These are phyloP conservation scores for Microctenopoma stevenorrisi DNA, from an alignment of 2,797 vertebrate genomes.

Conservation along the genomic window DNA sequence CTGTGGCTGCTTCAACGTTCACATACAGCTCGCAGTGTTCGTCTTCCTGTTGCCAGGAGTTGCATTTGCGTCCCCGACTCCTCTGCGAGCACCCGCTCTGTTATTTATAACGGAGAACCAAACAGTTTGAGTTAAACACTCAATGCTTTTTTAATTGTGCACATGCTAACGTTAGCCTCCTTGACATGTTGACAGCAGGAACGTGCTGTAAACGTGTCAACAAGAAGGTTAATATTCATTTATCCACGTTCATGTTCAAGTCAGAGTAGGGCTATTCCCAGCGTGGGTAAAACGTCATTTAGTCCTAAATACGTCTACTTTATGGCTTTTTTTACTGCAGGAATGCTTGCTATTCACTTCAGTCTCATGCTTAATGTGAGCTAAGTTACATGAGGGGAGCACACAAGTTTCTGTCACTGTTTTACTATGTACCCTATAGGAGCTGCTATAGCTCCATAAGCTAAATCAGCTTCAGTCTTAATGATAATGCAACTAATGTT, in stretches of 20 bases:
- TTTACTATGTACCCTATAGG: not conserved
- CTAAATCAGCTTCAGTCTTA: not conserved
- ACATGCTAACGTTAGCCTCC: conserved; percentile 57
- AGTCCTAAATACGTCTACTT: not conserved
- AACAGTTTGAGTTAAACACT: not conserved
- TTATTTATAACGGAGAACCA: not conserved
- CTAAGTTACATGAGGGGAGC: not conserved
- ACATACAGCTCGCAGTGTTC: not conserved
- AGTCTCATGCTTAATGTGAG: not conserved
- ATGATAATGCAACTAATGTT: not conserved
- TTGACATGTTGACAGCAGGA: conserved; percentile 20
- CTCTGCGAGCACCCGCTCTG: rapidly evolving
- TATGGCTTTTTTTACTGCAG: not conserved
- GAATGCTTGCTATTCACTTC: not conserved
- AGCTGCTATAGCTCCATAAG: not conserved
- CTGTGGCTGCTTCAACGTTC: conserved; percentile 12
- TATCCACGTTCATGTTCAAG: not conserved
- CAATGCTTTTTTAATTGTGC: conserved; percentile 16
- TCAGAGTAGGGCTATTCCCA: not conserved
- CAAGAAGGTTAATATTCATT: conserved; percentile 29
- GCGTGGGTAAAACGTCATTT: not conserved
- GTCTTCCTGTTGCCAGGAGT: not conserved
- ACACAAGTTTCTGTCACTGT: not conserved
- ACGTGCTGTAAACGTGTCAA: conserved; percentile 29
- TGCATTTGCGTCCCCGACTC: not conserved